Evolutionary conservation across 2,797 vertebrate genomes (phyloP), one percentile per base, ranked within the genome.

Genomic region (Squalus acanthias): DNA sequence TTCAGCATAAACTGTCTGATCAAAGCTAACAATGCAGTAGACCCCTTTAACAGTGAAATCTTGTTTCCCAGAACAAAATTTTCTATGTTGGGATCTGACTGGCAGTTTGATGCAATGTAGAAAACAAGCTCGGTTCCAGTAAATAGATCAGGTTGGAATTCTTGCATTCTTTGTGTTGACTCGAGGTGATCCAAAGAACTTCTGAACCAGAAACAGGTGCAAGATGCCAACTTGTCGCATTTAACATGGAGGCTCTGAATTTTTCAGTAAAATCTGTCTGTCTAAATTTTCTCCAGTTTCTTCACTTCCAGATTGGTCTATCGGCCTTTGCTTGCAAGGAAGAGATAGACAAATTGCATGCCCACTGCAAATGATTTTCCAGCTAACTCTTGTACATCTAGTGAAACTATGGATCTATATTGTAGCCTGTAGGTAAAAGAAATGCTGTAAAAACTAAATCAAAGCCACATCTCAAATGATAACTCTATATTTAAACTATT

Each of bases 21-120:
- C 93, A 72, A 74, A 74, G 93, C 9, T 50, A 74, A 20, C 33
- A n/a, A 92, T n/a, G 33, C 63, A 92, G 33, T 63, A 65, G 60
- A 33, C 6, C 13, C 29, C 60, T 92, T 92, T 92, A 92, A 63
- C 29, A 65, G 33, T 92, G 63, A 29, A 92, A 67, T 65, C 33
- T 92, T 92, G 89, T 92, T 92, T 65, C 33, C 57, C 60, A n/a
- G 89, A 65, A 92, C 33, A 89, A 89, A 3, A 26, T 91, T 91
- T 91, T 88, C 60, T n/a, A 1, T 85, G 79, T 50, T 82, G 46
- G 1, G 82, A 50, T 85, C 20, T 85, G 15, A 63, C 50, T 89
- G 87, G 53, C 89, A 39, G 60, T 63, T 89, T 26, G 53, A 33
- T 60, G 29, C 63, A 91, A 91, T 91, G 57, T 85, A 60, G 24